Base-by-base conservation (phyloP, 2,797 vertebrate genomes). In the Taeniopygia guttata region DNA sequence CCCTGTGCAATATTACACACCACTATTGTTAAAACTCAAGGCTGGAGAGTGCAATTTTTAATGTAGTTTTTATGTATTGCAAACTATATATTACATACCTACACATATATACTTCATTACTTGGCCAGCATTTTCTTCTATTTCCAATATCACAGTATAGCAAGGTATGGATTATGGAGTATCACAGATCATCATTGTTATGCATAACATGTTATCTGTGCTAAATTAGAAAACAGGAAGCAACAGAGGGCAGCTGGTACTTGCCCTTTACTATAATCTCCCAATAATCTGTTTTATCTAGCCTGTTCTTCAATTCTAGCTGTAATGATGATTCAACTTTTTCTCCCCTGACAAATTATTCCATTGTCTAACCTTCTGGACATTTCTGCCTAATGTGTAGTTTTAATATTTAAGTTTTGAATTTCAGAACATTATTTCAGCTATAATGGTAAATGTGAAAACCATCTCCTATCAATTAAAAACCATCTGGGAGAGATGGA, bases 401-500 rank as follows among this genome's bases (percentile, higher is more conserved):
- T 62, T 97, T 96, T 94, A 96, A 94, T 95, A 96, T 96, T 97
- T 95, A 93, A 94, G 83, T 96, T 96, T 95, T 94, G 92, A 93
- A 94, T 91, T 96, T 94, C 87, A 93, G 86, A 87, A 63, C 89
- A 87, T 93, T 95, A 90, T 92, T 95, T 96, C 58, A 77, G 26
- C 48, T 74, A 40, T 90, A 95, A 94, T 66, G 48, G 83, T 84
- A 96, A 90, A 81, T 94, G 76, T 90, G 91, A 92, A 94, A 96
- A 75, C 42, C 81, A 90, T 95, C 89, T 95, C 69, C 81, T 60
- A 73, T 88, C 94, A 96, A 90, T 96, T 96, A 96, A 92, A 78
- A 89, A 79, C 88, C 45, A 72, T 90, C 79, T 94, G 76, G 76
- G 73, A 86, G 78, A 95, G 30, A 93, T 29, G 74, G 80, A 91